Evolutionary conservation across 37 sponge, comb jelly and placozoan genomes (phyloP).

Genomic region (Crambe crambe): DNA sequence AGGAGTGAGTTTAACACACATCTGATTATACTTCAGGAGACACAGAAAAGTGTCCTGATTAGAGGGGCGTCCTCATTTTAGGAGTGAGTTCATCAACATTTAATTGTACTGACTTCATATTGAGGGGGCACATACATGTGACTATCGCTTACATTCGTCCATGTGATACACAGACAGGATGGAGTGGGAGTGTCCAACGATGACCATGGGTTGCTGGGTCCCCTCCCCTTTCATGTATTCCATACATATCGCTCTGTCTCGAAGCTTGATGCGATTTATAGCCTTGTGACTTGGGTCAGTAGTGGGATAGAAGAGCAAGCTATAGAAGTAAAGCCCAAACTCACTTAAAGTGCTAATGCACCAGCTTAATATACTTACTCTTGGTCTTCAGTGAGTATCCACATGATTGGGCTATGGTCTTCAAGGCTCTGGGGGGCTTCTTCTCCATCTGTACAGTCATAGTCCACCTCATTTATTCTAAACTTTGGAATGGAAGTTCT

Average conservation of each 20-base stretch:
- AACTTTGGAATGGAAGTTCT: background rate
- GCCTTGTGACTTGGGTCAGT: conserved; percentile 49
- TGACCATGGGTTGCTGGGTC: conserved; percentile 3
- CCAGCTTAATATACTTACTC: background rate
- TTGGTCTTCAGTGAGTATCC: conserved; percentile 43
- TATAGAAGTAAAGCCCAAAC: background rate
- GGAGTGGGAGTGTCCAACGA: conserved; percentile 18
- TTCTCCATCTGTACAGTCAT: background rate
- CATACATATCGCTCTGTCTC: conserved; percentile 28
- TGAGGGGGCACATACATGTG: no score
- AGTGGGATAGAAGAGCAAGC: conserved; percentile 44
- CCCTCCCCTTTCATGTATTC: background rate
- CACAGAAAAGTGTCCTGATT: no score
- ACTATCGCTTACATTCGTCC: conserved; percentile 43
- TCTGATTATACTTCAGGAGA: no score
- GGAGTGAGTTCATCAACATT: no score
- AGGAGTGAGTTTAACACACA: no score
- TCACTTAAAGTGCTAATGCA: background rate
- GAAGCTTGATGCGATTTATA: conserved; percentile 32
- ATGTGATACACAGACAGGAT: conserved; percentile 41
- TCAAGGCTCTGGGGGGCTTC: background rate
- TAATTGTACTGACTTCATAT: no score
- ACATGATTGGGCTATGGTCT: conserved; percentile 33
- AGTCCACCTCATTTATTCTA: conserved; percentile 1
- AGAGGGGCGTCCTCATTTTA: no score